Base-by-base conservation (phyloP, 2,797 vertebrate species). In the Gadopsis bispinosus region DNA sequence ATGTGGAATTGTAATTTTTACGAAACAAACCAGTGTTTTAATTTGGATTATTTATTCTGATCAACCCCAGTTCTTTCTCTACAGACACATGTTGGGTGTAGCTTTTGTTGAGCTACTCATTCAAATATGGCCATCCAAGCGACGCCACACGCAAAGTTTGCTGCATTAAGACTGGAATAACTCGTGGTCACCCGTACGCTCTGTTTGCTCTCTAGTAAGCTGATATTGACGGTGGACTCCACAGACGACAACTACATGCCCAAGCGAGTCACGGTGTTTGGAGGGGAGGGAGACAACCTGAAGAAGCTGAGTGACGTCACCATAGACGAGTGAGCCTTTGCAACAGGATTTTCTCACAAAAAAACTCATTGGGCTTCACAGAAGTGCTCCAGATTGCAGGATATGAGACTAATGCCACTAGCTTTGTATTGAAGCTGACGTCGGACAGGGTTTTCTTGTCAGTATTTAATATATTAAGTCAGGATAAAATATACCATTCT, bases 171-270 rank as follows among this genome's bases (percentile, higher is more conserved):
- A 7, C 7, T 17, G 16, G 10, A 66, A 37, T 37, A 16, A 66
- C 37, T 51, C 13, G 37, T 22, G 43, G 20, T 50, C 45, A 5
- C 33, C 19, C 31, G 9, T 3, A 43, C n/a, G 17, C 39, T 63
- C 4, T 77, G 51, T 59, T 70, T 73, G 8, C 64, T 68, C 50
- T 83, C 0, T 19, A 99, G 98, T 94, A 99, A 98, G 83, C 93
- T 99, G 75, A 95, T 99, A 55, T 79, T 99, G 87, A 97, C 97
- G 0, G 97, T 99, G 81, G 98, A 99, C 82, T 97, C 97, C 2
- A 99, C 97, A 0, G 98, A 99, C 22, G 97, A 99, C 91, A 99
- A 97, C 92, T 99, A 98, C 94, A 99, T 99, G 97, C 98, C 98
- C 62, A 99, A 98, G 92, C 91, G 96, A 37, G 95, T 99, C 0